Base-by-base conservation (phyloP, 2,888 invertebrate species). In the Polydrusus cervinus region DNA sequence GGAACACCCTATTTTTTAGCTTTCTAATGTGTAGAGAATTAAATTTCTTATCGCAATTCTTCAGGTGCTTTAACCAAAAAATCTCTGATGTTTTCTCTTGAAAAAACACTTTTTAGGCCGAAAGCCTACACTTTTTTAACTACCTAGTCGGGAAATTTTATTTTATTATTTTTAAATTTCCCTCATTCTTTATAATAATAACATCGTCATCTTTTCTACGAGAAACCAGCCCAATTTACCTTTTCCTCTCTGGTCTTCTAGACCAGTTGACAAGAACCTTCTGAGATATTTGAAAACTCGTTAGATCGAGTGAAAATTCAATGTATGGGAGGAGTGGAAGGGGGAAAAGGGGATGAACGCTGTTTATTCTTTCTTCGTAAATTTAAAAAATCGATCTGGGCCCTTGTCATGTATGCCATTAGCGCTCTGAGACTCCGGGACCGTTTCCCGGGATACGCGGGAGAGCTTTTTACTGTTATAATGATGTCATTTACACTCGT, bases 401-500 rank as follows among this genome's bases (percentile, higher is more conserved):
- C 85, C 87, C 87, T 87, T 86, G 87, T 87, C 87, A 87, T 87
- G 87, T 87, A 87, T 87, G 87, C 87, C 87, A 87, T 87, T 87
- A 87, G 87, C 87, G 86, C 83, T 82, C 79, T 82, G 84, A 81
- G 84, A 80, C 71, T 71, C 40, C 18, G 45, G 49, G 51, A 18
- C 81, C 84, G 87, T 87, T 87, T 85, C 87, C 87, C 81, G 86
- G 87, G 86, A 84, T 85, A 87, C 87, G 87, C 60, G 53, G 83
- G 85, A 85, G 86, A 87, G 86, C 87, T 87, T 87, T 88, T 87
- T 87, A 87, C 87, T 87, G 87, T 87, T 87, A 88, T 88, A 88
- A 88, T 88, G 87, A 88, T 88, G 87, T 87, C 87, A 88, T 87
- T 87, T 87, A 87, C 87, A 87, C 87, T 86, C 87, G 86, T 85